Percentiles rank a stretch among this genome's conserved stretches.
These are phyloP conservation scores for Rhagonycha lutea DNA, from an alignment of 2,888 invertebrate genomes.

Conservation along the genomic window DNA sequence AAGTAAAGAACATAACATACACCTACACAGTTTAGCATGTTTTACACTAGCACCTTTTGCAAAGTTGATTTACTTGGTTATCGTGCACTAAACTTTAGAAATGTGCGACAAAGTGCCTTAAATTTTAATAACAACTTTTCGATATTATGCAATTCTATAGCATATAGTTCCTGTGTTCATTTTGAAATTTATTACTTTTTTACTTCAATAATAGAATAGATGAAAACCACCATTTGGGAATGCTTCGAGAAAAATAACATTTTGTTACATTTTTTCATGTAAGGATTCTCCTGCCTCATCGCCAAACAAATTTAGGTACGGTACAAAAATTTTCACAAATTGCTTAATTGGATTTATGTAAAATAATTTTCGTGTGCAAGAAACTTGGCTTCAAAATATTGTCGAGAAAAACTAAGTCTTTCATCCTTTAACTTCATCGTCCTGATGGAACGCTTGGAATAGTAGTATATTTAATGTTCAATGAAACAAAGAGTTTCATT, in stretches of 20 bases:
- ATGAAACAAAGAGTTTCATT: background rate
- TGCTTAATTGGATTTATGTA: background rate
- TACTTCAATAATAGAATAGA: background rate
- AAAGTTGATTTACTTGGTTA: background rate
- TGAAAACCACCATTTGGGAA: background rate
- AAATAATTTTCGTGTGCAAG: background rate
- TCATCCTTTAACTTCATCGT: background rate
- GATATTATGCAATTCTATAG: background rate
- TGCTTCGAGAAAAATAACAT: background rate
- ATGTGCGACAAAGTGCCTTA: background rate
- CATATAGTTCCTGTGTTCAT: background rate
- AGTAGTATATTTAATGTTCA: background rate
- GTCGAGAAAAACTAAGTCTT: background rate
- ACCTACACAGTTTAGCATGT: background rate
- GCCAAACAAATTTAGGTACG: background rate
- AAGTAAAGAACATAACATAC: background rate
- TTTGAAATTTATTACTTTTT: background rate
- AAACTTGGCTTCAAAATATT: background rate
- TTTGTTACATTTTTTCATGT: background rate
- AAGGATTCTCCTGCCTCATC: background rate
- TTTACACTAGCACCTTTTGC: background rate
- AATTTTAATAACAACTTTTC: background rate
- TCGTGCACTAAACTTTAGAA: background rate
- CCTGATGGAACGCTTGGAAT: background rate
- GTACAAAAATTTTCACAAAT: background rate